These are phyloP conservation scores for Drosophila neocordata DNA, from an alignment of 1,140 invertebrate genomes.

Conservation along the genomic window DNA sequence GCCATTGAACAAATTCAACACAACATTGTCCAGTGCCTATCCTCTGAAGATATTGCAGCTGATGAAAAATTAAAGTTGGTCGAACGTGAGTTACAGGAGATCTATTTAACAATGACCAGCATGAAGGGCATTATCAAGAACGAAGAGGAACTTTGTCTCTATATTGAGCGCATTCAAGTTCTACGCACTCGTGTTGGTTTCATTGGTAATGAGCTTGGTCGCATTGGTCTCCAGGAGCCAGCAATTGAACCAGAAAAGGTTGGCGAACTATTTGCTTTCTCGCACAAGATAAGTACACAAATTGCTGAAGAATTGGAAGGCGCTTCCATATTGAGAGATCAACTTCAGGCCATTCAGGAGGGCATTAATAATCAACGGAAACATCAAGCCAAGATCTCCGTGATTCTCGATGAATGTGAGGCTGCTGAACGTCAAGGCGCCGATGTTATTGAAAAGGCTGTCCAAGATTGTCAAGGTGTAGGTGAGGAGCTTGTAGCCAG, in stretches of 20 bases:
- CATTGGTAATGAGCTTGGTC: slow-evolving; percentile 90
- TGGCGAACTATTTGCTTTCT: slow-evolving; percentile 87
- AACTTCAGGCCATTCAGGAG: slow-evolving; percentile 87
- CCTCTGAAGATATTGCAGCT: slow-evolving; percentile 87
- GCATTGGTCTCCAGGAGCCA: slow-evolving; percentile 87
- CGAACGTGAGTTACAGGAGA: slow-evolving; percentile 89
- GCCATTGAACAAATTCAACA: slow-evolving; percentile 87
- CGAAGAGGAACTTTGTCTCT: slow-evolving; percentile 91
- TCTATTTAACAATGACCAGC: slow-evolving; percentile 86
- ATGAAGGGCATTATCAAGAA: slow-evolving; percentile 91
- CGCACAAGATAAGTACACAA: slow-evolving; percentile 87
- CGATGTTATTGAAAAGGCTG: slow-evolving; percentile 87
- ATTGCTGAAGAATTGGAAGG: slow-evolving; percentile 90
- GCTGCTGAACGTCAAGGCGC: slow-evolving; percentile 87
- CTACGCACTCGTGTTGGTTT: slow-evolving; percentile 88
- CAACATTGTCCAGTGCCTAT: slow-evolving; percentile 87
- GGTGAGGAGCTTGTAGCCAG: slow-evolving; percentile 86
- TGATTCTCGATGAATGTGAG: slow-evolving; percentile 88
- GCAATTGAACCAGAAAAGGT: slow-evolving; percentile 89
- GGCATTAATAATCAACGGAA: slow-evolving; percentile 87
- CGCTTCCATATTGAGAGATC: slow-evolving; percentile 87
- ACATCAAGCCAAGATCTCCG: slow-evolving; percentile 86
- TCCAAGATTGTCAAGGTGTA: slow-evolving; percentile 87
- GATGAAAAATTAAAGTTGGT: slow-evolving; percentile 89
- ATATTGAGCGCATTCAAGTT: slow-evolving; percentile 90